Evolutionary conservation across 2,888 invertebrate species (phyloP), one percentile per base, ranked within the genome.

Genomic region (Nymphalis urticae): DNA sequence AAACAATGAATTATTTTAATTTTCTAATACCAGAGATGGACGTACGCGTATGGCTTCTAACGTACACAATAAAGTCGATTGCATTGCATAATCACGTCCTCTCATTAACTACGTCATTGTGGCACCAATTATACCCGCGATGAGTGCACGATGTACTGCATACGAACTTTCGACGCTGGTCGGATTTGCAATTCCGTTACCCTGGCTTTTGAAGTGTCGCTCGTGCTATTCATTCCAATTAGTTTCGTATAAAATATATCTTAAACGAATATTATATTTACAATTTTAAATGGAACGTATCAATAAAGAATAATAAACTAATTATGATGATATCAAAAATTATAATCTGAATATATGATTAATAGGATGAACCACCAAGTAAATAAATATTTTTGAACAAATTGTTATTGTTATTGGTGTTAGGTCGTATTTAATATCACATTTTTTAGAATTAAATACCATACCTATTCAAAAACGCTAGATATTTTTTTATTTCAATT

Each of bases 91-190:
- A 62, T 66, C 61, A 62, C 32, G 59, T 66, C 62, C 66, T 66
- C 66, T 66, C 66, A 66, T 66, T 66, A 66, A 42, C 27, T 21
- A 27, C 62, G 62, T 62, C 54, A 62, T 66, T 66, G 66, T 66
- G 62, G 48, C 66, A 66, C 54, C 62, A 66, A 62, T 62, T 66
- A 66, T 60, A 7, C 9, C 54, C 19, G 61, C 36, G 62, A 66
- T 48, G 66, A 66, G 66, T 54, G 66, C 66, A 53, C 47, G 63
- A 13, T 24, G 64, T 59, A 51, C 50, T 66, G 60, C 61, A 61
- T 66, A 61, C 54, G 62, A 62, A 62, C 36, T 66, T 62, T 66
- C 66, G 48, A 32, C 61, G 60, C 53, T 53, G 42, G 42, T 42
- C 53, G 53, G 53, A 53, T 53, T 53, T 53, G 53, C 21, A 27